Base-by-base conservation (phyloP, 1,140 invertebrate species). In the Drosophila kanapiae region DNA sequence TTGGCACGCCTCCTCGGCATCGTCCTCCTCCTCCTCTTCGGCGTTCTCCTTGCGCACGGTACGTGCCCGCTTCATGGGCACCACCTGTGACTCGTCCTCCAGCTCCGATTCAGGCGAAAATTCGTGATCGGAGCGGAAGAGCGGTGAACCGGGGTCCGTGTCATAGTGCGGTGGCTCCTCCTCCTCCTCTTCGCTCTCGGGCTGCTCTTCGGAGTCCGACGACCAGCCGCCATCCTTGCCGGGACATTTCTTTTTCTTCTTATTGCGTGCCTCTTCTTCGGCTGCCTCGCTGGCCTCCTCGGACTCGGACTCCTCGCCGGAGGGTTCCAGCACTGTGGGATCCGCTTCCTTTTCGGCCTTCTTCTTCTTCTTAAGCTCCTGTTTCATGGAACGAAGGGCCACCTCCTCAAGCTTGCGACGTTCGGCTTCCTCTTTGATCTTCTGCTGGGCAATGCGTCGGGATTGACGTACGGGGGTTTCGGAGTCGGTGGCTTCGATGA, bases 81-180 rank as follows among this genome's bases (percentile, higher is more conserved):
- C 94, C 27, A 93, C 93, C 10, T 94, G 94, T 31, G 94, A 95
- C 59, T 95, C 95, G 37, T 94, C 94, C 75, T 96, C 96, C 16
- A 95, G 86, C 68, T 95, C 95, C 0, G 95, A 95, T 82, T 95
- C 95, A 0, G 97, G 97, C 1, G 97, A 98, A 92, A 98, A 98
- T 93, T 98, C 97, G 83, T 98, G 97, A 93, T 98, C 97, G 0
- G 97, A 98, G 92, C 96, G 96, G 35, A 96, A 96, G 1, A 95
- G 86, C n/a, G 95, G 91, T 11, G 94, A 94, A 6, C 94, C 94
- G 53, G 95, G 94, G 56, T 95, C 95, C 4, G 93, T 93, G 31
- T 94, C 94, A 29, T 95, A 63, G 94, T 95, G 94, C 6, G 93
- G 93, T 0, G 93, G 90, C 27, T 93, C 86, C 37, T 95, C 94